Conservation (phyloP, 2,888 invertebrate species). For the Drosophila pegasa region DNA sequence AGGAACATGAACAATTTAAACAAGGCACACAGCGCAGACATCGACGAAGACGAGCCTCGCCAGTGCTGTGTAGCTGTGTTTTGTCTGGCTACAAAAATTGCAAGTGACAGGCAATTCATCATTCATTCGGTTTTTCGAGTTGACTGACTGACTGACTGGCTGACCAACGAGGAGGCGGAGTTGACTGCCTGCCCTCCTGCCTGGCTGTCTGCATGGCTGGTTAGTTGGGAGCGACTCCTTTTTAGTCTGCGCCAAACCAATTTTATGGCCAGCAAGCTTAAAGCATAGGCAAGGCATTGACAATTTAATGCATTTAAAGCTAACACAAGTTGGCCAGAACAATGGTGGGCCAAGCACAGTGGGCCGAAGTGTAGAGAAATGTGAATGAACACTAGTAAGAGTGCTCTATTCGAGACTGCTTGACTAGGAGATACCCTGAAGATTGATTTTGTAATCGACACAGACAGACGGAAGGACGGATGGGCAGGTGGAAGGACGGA, state of each 20-base stretch:
- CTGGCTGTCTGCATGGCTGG: neutral
- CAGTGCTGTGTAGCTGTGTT: slow-evolving; percentile 55
- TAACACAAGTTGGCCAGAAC: slow-evolving; percentile 41
- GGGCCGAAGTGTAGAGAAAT: neutral
- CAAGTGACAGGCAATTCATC: slow-evolving; percentile 82
- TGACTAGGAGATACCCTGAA: no score
- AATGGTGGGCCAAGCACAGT: slow-evolving; percentile 3
- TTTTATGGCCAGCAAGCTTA: slow-evolving; percentile 71
- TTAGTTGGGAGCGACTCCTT: slow-evolving; percentile 52
- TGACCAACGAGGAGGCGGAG: slow-evolving; percentile 48
- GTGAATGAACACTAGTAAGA: no score
- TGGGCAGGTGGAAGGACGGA: no score
- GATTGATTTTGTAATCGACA: no score
- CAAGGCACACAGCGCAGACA: slow-evolving; percentile 55
- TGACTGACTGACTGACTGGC: slow-evolving; percentile 54
- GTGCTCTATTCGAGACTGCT: no score
- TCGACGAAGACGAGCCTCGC: slow-evolving; percentile 40
- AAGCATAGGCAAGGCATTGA: slow-evolving; percentile 67
- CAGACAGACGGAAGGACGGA: no score
- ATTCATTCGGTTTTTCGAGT: slow-evolving; percentile 75
- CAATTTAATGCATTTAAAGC: slow-evolving; percentile 79
- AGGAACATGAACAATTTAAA: slow-evolving; percentile 76
- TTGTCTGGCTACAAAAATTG: slow-evolving; percentile 79
- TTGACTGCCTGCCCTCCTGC: slow-evolving; percentile 13
- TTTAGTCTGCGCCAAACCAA: slow-evolving; percentile 64